These are phyloP conservation scores for Hormaphis cornu DNA, from an alignment of 1,140 invertebrate species.

Conservation along the genomic window DNA sequence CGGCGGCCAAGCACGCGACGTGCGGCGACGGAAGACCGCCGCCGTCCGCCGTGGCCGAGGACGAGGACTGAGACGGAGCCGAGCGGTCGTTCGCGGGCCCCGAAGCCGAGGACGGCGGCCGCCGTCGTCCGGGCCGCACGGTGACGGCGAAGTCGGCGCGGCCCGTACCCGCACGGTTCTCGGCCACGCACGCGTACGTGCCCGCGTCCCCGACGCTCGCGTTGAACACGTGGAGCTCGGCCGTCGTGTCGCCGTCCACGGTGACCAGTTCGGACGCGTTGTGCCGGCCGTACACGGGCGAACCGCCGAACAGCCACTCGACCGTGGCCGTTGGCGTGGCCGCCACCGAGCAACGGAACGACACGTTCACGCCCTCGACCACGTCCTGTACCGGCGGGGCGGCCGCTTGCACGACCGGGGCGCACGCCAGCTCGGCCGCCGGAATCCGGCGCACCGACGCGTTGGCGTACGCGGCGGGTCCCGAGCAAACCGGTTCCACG, in stretches of 20 bases:
- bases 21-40: slow-evolving; percentile 41
- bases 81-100: slow-evolving; percentile 52
- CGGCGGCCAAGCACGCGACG: slow-evolving; percentile 34
- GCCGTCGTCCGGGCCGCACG: slow-evolving; percentile 60
- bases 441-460: slow-evolving; percentile 59
- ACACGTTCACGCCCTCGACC: slow-evolving; percentile 66
- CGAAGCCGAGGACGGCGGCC: slow-evolving; percentile 55
- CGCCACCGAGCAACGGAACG: slow-evolving; percentile 64
- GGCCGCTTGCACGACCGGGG: slow-evolving; percentile 59
- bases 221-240: slow-evolving; percentile 63
- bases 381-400: slow-evolving; percentile 62
- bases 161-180: slow-evolving; percentile 66
- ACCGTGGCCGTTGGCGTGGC: slow-evolving; percentile 68
- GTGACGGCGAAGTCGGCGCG: slow-evolving; percentile 67
- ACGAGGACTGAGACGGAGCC: slow-evolving; percentile 34
- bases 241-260: slow-evolving; percentile 55
- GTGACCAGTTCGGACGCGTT: slow-evolving; percentile 56
- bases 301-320: slow-evolving; percentile 70
- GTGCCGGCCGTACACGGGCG: slow-evolving; percentile 60
- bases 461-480: slow-evolving; percentile 56
- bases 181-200: slow-evolving; percentile 67
- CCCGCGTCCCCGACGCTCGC: slow-evolving; percentile 66
- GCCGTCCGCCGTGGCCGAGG: slow-evolving; percentile 34
- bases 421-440: slow-evolving; percentile 66
- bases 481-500: slow-evolving; percentile 62